phyloP scores from a whole-genome alignment of 2,888 invertebrate genomes.

The Mylabris sibirica region DNA sequence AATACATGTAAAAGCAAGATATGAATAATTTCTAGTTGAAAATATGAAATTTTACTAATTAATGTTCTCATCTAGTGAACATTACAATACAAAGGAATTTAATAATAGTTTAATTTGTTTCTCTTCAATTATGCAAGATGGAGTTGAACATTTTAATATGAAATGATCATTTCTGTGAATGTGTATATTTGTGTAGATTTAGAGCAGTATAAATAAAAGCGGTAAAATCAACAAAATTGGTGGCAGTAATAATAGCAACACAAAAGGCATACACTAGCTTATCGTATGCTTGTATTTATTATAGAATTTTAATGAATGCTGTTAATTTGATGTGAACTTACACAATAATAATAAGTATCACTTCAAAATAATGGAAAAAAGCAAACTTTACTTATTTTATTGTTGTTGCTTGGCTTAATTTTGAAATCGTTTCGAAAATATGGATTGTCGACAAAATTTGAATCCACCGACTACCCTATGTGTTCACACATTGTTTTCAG shows the following conservation, averaged over 20 bases:
- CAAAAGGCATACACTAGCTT: not conserved
- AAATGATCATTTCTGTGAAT: not conserved
- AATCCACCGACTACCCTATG: too few relatives aligned
- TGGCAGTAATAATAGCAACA: slow-evolving; percentile 6
- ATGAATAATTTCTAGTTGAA: not conserved
- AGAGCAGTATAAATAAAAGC: not conserved
- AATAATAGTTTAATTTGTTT: slow-evolving; percentile 8
- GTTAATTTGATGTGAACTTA: not conserved
- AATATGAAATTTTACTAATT: not conserved
- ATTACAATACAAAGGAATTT: not conserved
- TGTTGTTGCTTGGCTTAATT: too few relatives aligned
- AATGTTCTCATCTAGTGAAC: not conserved
- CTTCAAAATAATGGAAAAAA: too few relatives aligned
- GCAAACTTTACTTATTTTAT: too few relatives aligned
- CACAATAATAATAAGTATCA: not conserved
- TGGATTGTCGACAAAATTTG: too few relatives aligned
- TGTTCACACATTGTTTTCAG: too few relatives aligned
- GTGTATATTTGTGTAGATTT: not conserved
- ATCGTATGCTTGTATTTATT: not conserved
- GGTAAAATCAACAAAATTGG: not conserved
- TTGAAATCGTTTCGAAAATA: too few relatives aligned
- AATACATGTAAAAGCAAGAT: not conserved
- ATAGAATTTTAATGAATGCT: not conserved
- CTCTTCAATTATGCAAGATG: slow-evolving; percentile 1
- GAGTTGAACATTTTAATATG: slow-evolving; percentile 2